Conservation (phyloP, 1,140 invertebrate species). For the Spodoptera litura region DNA sequence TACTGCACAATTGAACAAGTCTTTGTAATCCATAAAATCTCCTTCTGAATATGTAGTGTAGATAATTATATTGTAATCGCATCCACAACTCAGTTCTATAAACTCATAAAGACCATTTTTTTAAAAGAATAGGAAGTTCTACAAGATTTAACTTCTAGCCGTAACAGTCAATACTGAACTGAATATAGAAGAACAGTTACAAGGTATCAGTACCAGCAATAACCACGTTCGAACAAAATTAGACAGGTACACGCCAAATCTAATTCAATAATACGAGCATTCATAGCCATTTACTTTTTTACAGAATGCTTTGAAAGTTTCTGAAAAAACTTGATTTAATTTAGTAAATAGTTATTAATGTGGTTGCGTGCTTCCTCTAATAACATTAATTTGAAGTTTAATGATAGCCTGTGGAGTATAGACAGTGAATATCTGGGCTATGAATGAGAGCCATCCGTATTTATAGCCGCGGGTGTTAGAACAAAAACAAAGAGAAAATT, state of each 20-base stretch:
- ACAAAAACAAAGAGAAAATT: conserved; percentile 2
- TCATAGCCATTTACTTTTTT: conserved; percentile 19
- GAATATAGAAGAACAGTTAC: conserved; percentile 4
- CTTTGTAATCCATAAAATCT: too few relatives aligned
- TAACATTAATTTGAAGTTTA: conserved; percentile 29
- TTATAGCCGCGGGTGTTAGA: not conserved
- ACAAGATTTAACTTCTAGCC: not conserved
- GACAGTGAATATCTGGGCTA: conserved; percentile 7
- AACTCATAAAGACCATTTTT: too few relatives aligned
- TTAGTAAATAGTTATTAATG: conserved; percentile 29
- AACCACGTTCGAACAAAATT: conserved; percentile 5
- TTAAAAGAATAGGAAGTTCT: not conserved
- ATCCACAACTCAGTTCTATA: too few relatives aligned
- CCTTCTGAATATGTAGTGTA: too few relatives aligned
- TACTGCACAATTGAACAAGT: too few relatives aligned
- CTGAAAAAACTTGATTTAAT: conserved; percentile 14
- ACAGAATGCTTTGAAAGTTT: not conserved
- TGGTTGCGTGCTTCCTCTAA: conserved; percentile 18
- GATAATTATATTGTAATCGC: too few relatives aligned
- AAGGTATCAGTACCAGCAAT: not conserved
- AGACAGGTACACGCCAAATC: not conserved
- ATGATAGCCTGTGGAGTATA: not conserved
- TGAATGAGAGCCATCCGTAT: not conserved
- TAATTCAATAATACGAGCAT: conserved; percentile 12
- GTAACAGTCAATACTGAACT: not conserved